Percentiles rank a stretch among this genome's conserved stretches.
These are phyloP conservation scores for Falco biarmicus DNA, from an alignment of 2,797 vertebrate species.

Conservation along the genomic window DNA sequence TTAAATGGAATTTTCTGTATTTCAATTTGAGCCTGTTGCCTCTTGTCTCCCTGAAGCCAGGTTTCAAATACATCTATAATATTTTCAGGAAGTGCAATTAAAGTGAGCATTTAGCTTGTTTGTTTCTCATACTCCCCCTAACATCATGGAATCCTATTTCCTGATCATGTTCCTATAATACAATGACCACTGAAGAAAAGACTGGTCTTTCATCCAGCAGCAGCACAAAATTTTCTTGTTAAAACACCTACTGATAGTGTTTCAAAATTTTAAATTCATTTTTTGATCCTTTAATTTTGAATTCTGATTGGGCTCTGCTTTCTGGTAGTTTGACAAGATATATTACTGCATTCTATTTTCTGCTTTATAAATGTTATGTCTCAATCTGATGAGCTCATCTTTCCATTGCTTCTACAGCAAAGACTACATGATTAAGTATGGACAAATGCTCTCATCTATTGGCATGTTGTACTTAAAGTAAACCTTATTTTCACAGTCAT, in stretches of 20 bases:
- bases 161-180: not conserved
- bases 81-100: not conserved
- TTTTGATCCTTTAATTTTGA: not conserved
- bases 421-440: not conserved
- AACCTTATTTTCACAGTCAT: not conserved
- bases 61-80: not conserved
- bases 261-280: not conserved
- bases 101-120: not conserved
- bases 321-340: not conserved
- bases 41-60: not conserved
- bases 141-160: not conserved
- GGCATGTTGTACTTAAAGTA: not conserved
- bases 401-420: not conserved
- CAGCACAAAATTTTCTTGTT: not conserved
- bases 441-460: not conserved
- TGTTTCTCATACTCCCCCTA: not conserved
- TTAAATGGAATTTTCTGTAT: not conserved
- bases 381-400: not conserved
- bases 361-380: constrained; percentile 14
- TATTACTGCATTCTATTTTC: not conserved
- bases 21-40: not conserved
- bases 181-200: not conserved
- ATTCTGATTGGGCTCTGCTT: not conserved
- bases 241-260: not conserved
- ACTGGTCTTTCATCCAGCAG: not conserved